Evolutionary conservation across 2,888 invertebrate species (phyloP), one percentile per base, ranked within the genome.

Genomic region (Ichneumoninae sp.): DNA sequence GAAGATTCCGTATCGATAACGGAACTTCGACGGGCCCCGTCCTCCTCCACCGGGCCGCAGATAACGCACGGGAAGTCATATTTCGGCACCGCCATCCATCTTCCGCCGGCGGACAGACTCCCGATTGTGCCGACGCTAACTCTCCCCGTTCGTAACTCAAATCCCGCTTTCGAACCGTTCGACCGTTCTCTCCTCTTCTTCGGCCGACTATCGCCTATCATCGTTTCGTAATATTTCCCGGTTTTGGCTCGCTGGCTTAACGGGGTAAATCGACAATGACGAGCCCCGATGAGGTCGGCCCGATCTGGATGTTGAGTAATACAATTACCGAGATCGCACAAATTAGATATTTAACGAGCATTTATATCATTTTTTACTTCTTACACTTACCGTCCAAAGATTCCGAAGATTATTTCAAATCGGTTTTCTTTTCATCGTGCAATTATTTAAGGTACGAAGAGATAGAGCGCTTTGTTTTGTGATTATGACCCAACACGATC

Each of bases 81-180:
- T 90, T 91, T 91, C 89, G 86, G 88, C 87, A 83, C 79, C 75
- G 69, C 89, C 78, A 91, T 91, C 87, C 87, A 90, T 91, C 91
- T 87, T 88, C 88, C 86, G 82, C 80, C 85, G 84, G 87, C 87
- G 87, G 89, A 89, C 87, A 87, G 89, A 87, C 79, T 81, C 83
- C 85, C 84, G 87, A 88, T 89, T 89, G 88, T 89, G 87, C 87
- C 88, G 83, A 88, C 88, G 87, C 83, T 86, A 86, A 89, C 90
- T 88, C 87, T 79, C 73, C 73, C 85, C 87, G 88, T 88, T 88
- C 89, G 88, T 88, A 89, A 90, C 89, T 85, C 85, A 85, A 83
- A 85, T 47, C 44, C 69, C 33, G 57, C 73, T 74, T 78, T 77
- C 66, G 52, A 68, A 33, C 71, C 10, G 52, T 84, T 77, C 71